Evolutionary conservation across 2,888 invertebrate genomes (phyloP), one percentile per base, ranked within the genome.

Genomic region (Aphodius granarius): DNA sequence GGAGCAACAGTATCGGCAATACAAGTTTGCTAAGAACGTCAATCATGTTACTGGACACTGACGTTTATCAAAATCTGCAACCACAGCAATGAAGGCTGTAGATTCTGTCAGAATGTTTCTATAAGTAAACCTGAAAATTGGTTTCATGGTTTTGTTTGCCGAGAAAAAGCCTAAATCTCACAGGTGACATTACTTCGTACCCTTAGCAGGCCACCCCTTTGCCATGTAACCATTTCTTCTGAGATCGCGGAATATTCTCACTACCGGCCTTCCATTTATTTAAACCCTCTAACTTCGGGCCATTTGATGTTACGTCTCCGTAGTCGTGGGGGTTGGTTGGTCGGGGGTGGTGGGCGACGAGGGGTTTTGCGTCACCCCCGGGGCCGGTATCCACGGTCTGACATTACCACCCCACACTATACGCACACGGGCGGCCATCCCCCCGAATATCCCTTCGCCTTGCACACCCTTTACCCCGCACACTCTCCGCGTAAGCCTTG

Each of bases 221-320:
- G 9, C 43, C 9, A 13, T 43, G 43, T 43, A 43, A 43, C 43
- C 43, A 13, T 43, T 43, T 43, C 43, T 43, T 43, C 43, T 43
- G 6, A 43, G 13, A 43, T 43, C 43, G 13, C 43, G 43, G 9
- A 43, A 43, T 43, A 43, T 43, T 43, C 43, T 43, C 9, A 43
- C 43, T 1, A 43, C 20, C 20, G 68, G 20, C 68, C 68, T 20
- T 22, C 22, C 68, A n/a, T 68, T 68, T 68, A 68, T 68, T 68
- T 20, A 68, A 68, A 13, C 22, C 68, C 79, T 80, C 80, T 79
- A 80, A 77, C 78, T 79, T 76, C 79, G 80, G 80, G 77, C 80
- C 80, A 79, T 80, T 80, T 79, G 79, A 79, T 78, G 80, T 80
- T 80, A 79, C 76, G 78, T 77, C 76, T 78, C 63, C 77, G 76